Percentiles rank a stretch among this genome's conserved stretches.
Evolutionary conservation across 2,113 vertebrate genomes (phyloP).

Genomic region (Okapia johnstoni): DNA sequence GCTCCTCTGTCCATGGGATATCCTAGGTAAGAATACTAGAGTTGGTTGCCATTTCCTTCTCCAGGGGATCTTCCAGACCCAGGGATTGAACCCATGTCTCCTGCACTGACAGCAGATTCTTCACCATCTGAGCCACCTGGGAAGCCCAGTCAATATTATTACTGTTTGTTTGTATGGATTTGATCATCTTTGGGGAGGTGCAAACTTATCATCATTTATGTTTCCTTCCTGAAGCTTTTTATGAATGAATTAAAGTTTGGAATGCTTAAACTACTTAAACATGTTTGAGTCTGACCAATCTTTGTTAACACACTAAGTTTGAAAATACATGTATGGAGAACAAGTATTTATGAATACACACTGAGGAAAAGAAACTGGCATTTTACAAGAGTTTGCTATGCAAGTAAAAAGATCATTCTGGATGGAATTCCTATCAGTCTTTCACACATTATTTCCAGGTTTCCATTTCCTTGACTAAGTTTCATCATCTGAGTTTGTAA

Average conservation of each 20-base stretch:
- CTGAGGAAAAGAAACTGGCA: background rate
- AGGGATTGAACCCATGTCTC: background rate
- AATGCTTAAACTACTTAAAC: background rate
- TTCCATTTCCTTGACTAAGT: background rate
- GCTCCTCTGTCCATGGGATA: background rate
- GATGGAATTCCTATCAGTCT: background rate
- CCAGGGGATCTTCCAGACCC: background rate
- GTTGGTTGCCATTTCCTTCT: background rate
- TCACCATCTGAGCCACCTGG: background rate
- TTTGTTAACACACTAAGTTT: background rate
- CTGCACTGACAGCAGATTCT: background rate
- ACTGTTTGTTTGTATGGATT: background rate
- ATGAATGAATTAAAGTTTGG: background rate
- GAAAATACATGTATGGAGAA: background rate
- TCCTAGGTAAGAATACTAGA: background rate
- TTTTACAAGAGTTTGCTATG: background rate
- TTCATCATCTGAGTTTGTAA: background rate
- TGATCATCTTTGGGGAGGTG: background rate
- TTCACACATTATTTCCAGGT: background rate
- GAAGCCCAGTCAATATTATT: background rate
- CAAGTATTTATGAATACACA: background rate
- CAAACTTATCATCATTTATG: background rate
- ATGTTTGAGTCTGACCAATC: background rate
- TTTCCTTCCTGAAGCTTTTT: background rate
- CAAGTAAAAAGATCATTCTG: background rate